phyloP scores from a whole-genome alignment of 2,888 invertebrate species.

The Trissolcus japonicus region DNA sequence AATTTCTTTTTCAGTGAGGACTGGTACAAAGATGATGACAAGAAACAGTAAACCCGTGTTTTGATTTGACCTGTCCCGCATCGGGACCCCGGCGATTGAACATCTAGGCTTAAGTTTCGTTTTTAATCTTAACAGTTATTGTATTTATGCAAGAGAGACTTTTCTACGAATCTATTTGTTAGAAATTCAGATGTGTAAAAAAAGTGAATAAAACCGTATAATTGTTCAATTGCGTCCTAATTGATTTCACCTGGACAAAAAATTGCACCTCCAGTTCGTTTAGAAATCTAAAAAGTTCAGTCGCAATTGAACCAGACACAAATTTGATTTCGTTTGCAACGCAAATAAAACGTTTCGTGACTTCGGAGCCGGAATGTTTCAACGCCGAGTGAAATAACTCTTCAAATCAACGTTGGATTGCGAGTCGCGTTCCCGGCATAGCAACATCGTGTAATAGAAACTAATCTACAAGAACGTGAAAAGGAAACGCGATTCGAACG shows the following conservation, averaged over 20 bases:
- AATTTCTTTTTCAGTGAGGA: conserved; percentile 82
- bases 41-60: conserved; percentile 66
- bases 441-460: not conserved
- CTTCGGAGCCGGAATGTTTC: conserved; percentile 20
- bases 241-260: not conserved
- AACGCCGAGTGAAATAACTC: conserved; percentile 19
- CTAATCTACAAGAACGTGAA: not conserved
- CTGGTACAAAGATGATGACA: conserved; percentile 91
- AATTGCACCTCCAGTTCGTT: no score
- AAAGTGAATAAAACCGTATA: not conserved
- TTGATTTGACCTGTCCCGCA: conserved; percentile 72
- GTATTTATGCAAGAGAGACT: conserved; percentile 47
- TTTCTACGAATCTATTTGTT: conserved; percentile 44
- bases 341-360: conserved; percentile 11
- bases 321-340: no score
- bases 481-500: conserved; percentile 10
- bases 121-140: conserved; percentile 50
- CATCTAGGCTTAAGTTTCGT: conserved; percentile 41
- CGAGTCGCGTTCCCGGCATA: conserved; percentile 17
- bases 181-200: conserved; percentile 13
- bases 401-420: conserved; percentile 13
- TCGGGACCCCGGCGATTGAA: conserved; percentile 68
- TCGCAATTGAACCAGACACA: no score
- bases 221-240: not conserved
- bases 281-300: no score